Evolutionary conservation across 2,888 invertebrate genomes (phyloP).

Genomic region (Rosalia funebris): DNA sequence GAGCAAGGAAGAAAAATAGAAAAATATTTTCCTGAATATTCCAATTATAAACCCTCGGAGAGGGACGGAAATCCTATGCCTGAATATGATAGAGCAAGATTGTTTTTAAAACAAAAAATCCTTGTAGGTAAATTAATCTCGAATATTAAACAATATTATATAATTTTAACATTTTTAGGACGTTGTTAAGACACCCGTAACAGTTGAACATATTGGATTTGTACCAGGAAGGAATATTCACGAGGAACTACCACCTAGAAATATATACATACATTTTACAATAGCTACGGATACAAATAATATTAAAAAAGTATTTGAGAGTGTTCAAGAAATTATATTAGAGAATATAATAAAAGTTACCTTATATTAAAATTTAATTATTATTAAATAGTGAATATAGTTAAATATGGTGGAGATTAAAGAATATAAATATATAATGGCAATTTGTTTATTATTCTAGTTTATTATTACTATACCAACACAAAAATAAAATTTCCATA

Average conservation of each 20-base stretch:
- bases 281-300: constrained; percentile 81
- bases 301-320: constrained; percentile 77
- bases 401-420: no score
- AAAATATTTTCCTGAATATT: constrained; percentile 75
- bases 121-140: constrained; percentile 64
- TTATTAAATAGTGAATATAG: no score
- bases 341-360: constrained; percentile 5
- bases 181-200: constrained; percentile 66
- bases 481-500: no score
- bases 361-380: constrained; percentile 27
- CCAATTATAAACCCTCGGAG: constrained; percentile 65
- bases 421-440: no score
- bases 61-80: constrained; percentile 65
- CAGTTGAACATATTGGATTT: constrained; percentile 53
- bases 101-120: constrained; percentile 76
- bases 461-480: no score
- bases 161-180: constrained; percentile 64
- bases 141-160: not conserved
- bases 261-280: constrained; percentile 79
- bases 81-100: constrained; percentile 74
- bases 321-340: constrained; percentile 68
- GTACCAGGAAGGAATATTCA: constrained; percentile 62
- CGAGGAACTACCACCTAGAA: constrained; percentile 63
- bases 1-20: constrained; percentile 72
- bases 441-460: no score